Percentiles rank a stretch among this genome's conserved stretches.
Evolutionary conservation across 2,888 invertebrate species (phyloP).

Genomic region (Nysson spinosus): DNA sequence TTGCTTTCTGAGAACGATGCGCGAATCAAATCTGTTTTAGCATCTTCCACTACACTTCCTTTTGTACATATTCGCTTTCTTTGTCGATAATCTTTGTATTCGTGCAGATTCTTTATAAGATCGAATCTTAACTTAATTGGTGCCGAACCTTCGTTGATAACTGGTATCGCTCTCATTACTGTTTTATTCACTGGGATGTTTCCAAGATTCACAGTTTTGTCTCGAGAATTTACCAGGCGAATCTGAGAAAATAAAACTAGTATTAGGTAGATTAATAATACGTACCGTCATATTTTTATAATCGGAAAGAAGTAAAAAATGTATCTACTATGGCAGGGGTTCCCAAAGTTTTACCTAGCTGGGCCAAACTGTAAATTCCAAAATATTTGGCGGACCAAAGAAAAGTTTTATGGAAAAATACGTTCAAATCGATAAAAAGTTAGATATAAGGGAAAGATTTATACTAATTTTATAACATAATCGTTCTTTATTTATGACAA

Average conservation of each 20-base stretch:
- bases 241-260: constrained; percentile 61
- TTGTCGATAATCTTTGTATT: constrained; percentile 9
- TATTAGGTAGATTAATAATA: constrained; percentile 1
- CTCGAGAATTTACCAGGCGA: constrained; percentile 69
- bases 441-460: neutral
- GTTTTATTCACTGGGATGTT: constrained; percentile 77
- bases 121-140: constrained; percentile 80
- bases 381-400: neutral
- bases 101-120: constrained; percentile 73
- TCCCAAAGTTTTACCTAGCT: neutral
- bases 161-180: constrained; percentile 79
- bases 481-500: neutral
- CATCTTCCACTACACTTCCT: neutral
- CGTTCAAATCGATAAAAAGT: neutral
- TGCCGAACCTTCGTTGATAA: constrained; percentile 81
- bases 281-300: too few species aligned
- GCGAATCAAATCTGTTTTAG: neutral
- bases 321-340: neutral
- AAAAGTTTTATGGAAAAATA: neutral
- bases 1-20: constrained; percentile 39
- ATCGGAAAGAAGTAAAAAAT: too few species aligned
- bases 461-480: neutral
- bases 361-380: neutral
- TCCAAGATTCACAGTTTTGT: constrained; percentile 77
- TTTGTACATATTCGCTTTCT: neutral